Conservation (phyloP, 2,113 vertebrate species). For the Crotophaga sulcirostris region DNA sequence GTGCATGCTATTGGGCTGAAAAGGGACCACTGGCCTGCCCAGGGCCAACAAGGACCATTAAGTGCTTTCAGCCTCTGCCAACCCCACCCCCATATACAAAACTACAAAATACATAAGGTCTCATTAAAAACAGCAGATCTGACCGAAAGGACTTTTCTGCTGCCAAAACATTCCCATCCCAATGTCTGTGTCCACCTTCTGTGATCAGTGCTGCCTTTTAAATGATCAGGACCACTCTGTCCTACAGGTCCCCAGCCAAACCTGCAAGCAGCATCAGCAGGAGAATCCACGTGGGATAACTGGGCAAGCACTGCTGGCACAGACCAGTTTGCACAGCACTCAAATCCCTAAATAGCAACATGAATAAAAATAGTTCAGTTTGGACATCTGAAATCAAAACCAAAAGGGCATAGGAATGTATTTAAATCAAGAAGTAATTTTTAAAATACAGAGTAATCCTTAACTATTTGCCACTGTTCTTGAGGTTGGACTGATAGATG, state of each 20-base stretch:
- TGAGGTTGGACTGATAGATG: neutral
- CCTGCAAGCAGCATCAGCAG: neutral
- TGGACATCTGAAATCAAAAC: neutral
- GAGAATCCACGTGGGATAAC: neutral
- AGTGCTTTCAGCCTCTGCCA: neutral
- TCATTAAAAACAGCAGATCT: neutral
- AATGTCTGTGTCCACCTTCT: neutral
- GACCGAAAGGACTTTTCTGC: neutral
- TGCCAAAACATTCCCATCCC: neutral
- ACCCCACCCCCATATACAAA: neutral
- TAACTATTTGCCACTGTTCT: neutral
- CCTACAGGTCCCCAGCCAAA: neutral
- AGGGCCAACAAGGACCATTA: neutral
- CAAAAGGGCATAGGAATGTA: neutral
- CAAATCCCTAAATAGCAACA: neutral
- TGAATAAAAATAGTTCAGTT: neutral
- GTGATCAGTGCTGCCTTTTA: neutral
- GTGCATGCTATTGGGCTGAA: accelerated
- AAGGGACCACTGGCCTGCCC: neutral
- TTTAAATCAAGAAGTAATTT: neutral
- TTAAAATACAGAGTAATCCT: neutral
- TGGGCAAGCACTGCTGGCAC: neutral
- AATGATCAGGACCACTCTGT: neutral
- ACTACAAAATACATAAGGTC: neutral
- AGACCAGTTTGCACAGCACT: neutral